Evolutionary conservation across 2,888 invertebrate genomes (phyloP), one percentile per base, ranked within the genome.

Genomic region (Scotopteryx bipunctaria): DNA sequence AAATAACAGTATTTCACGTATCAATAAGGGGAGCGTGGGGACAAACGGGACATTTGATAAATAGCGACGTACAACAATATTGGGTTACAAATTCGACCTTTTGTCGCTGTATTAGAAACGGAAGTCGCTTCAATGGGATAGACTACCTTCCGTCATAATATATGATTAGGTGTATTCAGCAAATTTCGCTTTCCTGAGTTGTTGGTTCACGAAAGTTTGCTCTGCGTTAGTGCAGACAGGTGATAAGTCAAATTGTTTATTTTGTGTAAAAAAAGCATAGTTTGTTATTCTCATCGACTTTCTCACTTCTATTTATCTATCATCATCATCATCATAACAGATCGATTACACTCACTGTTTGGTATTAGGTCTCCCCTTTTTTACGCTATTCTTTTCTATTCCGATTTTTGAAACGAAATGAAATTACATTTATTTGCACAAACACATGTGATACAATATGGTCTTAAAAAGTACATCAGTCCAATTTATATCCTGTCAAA

Each of bases 1-100:
- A 42, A 50, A 43, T 31, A 48, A 41, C 56, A 33, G 68, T 72
- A 66, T 67, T 51, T 57, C 59, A 58, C 66, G 59, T 63, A 60
- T 58, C 56, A 58, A 69, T 64, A 66, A 61, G 61, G 66, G 68
- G 67, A 62, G 62, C 51, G 19, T 65, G 66, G 69, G 66, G 65
- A 67, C 58, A 67, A 48, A 70, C 56, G 70, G 69, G 64, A 67
- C 73, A 64, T 65, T 69, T 81, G 81, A 82, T 76, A 80, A 78
- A 84, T 79, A 74, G 72, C 64, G 33, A 57, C 66, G 69, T 71
- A 73, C 70, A 76, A 73, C 75, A 76, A 78, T 78, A 81, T 79
- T 76, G 73, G 71, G 76, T 73, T 75, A 78, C 80, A 78, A 79
- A 76, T 69, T 71, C 67, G 73, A 70, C 76, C 75, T 69, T 79